A percentile compares a stretch with the other conserved stretches of the same genome.
phyloP scores from a whole-genome alignment of 2,113 vertebrate genomes.

The Lasiurus borealis region DNA sequence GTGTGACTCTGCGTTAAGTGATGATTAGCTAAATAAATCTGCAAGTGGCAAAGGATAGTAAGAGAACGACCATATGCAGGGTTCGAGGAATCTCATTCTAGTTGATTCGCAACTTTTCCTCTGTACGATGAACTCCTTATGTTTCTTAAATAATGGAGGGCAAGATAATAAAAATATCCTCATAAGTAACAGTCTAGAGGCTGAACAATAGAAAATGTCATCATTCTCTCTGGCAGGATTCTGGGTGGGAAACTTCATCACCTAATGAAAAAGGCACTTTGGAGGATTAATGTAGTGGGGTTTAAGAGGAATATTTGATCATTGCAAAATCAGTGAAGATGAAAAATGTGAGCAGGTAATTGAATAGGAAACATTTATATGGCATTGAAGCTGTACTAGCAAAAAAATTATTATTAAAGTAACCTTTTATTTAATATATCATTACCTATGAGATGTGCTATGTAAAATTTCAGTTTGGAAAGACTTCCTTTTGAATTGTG shows the following conservation, averaged over 20 bases:
- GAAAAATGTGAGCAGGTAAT: constrained; percentile 78
- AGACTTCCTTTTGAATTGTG: constrained; percentile 73
- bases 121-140: neutral
- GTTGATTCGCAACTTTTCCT: constrained; percentile 26
- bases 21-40: constrained; percentile 58
- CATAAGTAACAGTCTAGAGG: neutral
- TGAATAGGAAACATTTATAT: constrained; percentile 74
- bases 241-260: constrained; percentile 58
- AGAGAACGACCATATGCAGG: constrained; percentile 48
- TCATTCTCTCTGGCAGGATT: constrained; percentile 62
- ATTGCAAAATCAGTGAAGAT: constrained; percentile 75
- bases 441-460: constrained; percentile 67
- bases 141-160: constrained; percentile 13
- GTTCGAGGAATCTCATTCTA: neutral
- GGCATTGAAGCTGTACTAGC: constrained; percentile 62
- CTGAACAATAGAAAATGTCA: constrained; percentile 22
- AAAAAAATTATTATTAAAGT: constrained; percentile 72
- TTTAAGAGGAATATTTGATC: constrained; percentile 76
- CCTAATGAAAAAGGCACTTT: constrained; percentile 79
- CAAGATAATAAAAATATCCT: constrained; percentile 46
- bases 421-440: constrained; percentile 75
- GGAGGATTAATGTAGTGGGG: constrained; percentile 58
- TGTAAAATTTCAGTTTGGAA: constrained; percentile 78
- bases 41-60: neutral
- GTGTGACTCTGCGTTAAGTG: constrained; percentile 36